phyloP scores from a whole-genome alignment of 2,797 vertebrate genomes.

The Amblyopsis hoosieri region DNA sequence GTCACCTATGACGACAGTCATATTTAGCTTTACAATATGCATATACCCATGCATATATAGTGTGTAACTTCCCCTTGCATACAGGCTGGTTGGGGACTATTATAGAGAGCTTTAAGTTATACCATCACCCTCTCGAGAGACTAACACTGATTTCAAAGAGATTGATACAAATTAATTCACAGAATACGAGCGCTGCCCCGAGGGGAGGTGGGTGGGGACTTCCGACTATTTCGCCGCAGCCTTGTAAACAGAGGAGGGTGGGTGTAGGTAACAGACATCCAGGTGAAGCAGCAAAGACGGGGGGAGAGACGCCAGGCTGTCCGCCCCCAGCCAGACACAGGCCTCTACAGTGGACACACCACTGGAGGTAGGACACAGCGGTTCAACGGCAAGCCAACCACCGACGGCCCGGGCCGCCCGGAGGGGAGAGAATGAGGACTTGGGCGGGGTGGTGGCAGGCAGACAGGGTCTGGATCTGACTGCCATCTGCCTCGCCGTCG shows the following conservation, averaged over 20 bases:
- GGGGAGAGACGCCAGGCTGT: not conserved
- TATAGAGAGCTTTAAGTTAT: constrained; percentile 67
- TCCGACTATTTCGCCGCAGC: constrained; percentile 54
- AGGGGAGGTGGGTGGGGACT: constrained; percentile 24
- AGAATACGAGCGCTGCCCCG: constrained; percentile 30
- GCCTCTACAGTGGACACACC: too few relatives aligned
- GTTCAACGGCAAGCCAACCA: constrained; percentile 29
- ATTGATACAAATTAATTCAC: constrained; percentile 61
- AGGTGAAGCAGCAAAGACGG: constrained; percentile 63
- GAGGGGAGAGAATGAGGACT: constrained; percentile 7
- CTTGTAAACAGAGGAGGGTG: constrained; percentile 69
- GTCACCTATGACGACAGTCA: constrained; percentile 65
- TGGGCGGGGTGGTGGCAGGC: constrained; percentile 29
- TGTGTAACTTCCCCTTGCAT: constrained; percentile 69
- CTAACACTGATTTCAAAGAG: constrained; percentile 72
- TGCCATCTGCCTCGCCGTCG: constrained; percentile 8
- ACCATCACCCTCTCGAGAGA: constrained; percentile 66
- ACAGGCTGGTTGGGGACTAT: constrained; percentile 64
- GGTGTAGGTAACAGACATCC: constrained; percentile 72
- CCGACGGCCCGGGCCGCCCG: constrained; percentile 11
- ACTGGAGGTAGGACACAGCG: not conserved
- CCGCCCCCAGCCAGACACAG: not conserved
- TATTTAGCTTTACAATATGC: constrained; percentile 77
- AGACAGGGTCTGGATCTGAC: not conserved
- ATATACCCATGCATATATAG: constrained; percentile 77